Base-by-base conservation (phyloP, 2,113 vertebrate species). In the Melanocharis versteri region DNA sequence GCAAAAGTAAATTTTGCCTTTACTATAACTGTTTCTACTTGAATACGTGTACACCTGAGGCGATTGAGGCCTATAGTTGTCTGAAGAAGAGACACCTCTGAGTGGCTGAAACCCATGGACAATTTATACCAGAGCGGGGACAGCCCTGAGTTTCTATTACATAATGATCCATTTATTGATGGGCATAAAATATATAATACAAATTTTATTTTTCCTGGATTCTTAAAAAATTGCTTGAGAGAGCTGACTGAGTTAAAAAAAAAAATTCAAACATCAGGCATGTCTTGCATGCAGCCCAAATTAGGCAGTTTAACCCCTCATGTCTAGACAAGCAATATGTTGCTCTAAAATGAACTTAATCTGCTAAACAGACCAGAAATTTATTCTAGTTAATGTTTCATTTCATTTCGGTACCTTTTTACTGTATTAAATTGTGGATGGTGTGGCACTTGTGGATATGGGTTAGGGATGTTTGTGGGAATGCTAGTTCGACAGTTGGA, bases 1-100 rank as follows among this genome's bases (percentile, higher is more conserved):
- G 14, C 8, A 54, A 42, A 77, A 77, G 3, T 56, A 56, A 78
- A 48, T 45, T 82, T 75, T 58, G 3, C 14, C 20, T 31, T 58
- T n/a, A 56, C 4, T 35, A 6, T 53, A 65, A 40, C 15, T 56
- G 1, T 79, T 65, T 50, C 6, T 87, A 14, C 26, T 66, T 0
- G 0, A 27, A 6, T 21, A 1, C 44, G 3, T 77, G 15, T 21
- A 8, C 3, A 7, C 30, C 14, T 77, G 28, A 77, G 33, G 54
- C 33, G 58, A 0, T 5, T 69, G 22, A 33, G 14, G 13, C 27
- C 37, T 45, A 1, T 57, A 15, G 9, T 8, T 85, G 10, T 28
- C 21, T 0, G 0, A 54, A 69, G 27, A 37, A 62, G 24, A 40
- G 35, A 39, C 10, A 33, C 5, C 5, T 10, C 15, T 69, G 15